Evolutionary conservation across 2,113 vertebrate genomes (phyloP).

Genomic region (Dinomys branickii): DNA sequence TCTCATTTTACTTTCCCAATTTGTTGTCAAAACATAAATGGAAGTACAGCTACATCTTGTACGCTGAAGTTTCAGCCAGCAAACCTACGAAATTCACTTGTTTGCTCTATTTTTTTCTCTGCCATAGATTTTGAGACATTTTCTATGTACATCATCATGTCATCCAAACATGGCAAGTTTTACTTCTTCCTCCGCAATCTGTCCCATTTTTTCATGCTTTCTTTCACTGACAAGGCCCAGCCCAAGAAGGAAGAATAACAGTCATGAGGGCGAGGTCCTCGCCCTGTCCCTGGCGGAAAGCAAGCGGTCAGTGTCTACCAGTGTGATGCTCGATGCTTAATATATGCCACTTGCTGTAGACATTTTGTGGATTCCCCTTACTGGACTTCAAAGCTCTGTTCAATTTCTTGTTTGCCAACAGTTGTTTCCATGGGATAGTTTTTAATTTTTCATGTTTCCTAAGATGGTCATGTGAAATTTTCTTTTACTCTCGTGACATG

Average conservation of each 20-base stretch:
- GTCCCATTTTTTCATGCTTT: background rate
- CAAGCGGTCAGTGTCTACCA: background rate
- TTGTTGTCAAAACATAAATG: background rate
- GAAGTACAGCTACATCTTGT: background rate
- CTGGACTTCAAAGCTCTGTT: background rate
- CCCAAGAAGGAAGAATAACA: background rate
- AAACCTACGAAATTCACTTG: background rate
- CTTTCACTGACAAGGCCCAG: background rate
- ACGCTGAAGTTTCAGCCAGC: background rate
- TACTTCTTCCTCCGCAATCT: background rate
- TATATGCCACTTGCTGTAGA: background rate
- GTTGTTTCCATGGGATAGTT: background rate
- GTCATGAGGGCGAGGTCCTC: background rate
- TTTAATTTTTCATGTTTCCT: slow-evolving; percentile 5
- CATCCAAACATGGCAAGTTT: background rate
- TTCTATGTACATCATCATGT: background rate
- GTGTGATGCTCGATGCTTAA: background rate
- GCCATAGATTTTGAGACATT: background rate
- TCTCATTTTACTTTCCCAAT: slow-evolving; percentile 12
- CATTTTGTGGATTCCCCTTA: background rate
- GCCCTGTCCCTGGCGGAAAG: background rate
- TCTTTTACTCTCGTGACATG: background rate
- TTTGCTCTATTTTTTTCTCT: background rate
- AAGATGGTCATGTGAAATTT: background rate
- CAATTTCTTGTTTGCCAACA: slow-evolving; percentile 20